Percentiles rank a stretch among this genome's conserved stretches.
These are phyloP conservation scores for Ia io DNA, from an alignment of 2,113 vertebrate genomes.

Conservation along the genomic window DNA sequence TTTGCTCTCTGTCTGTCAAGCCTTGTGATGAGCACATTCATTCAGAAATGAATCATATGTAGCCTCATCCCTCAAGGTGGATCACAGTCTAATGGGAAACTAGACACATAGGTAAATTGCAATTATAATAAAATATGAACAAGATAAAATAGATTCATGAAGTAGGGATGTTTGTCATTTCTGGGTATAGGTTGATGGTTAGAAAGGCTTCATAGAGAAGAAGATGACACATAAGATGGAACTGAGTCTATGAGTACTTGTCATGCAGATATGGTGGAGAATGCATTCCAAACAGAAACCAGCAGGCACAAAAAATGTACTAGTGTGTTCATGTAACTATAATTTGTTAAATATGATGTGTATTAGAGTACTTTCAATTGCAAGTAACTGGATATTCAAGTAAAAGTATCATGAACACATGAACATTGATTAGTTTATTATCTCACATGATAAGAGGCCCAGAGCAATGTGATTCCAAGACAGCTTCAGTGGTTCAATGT, in stretches of 20 bases:
- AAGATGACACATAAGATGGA: background rate
- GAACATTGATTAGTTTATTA: background rate
- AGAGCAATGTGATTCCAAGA: background rate
- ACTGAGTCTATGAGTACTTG: background rate
- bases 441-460: background rate
- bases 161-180: background rate
- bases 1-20: background rate
- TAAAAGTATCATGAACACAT: background rate
- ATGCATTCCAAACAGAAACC: background rate
- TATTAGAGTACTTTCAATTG: background rate
- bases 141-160: conserved; percentile 1
- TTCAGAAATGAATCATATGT: background rate
- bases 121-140: background rate
- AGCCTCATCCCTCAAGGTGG: background rate
- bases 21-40: background rate
- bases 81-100: background rate
- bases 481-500: background rate
- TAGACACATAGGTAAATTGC: background rate
- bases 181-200: background rate
- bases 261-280: background rate
- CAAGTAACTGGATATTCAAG: background rate
- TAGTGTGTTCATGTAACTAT: background rate
- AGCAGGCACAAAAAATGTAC: background rate
- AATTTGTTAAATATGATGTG: background rate
- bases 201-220: background rate